Percentiles rank a stretch among this genome's conserved stretches.
phyloP scores from a whole-genome alignment of 2,113 vertebrate species.

The Leptobrachium leishanense region DNA sequence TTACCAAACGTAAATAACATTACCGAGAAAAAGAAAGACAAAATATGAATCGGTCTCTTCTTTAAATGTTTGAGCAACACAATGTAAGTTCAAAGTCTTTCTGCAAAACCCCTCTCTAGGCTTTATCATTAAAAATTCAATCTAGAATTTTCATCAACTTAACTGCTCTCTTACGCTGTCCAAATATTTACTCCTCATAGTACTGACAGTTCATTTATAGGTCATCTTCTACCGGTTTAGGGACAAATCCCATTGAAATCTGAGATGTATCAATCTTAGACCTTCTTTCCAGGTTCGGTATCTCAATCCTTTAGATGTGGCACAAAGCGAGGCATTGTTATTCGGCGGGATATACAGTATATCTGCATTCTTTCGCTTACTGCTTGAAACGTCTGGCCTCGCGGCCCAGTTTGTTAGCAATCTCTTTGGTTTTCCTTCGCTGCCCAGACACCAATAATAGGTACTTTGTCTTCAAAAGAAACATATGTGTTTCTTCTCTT shows the following conservation, averaged over 20 bases:
- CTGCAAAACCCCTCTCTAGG: too few relatives aligned
- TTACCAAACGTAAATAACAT: too few relatives aligned
- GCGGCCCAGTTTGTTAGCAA: constrained; percentile 59
- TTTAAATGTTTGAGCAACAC: too few relatives aligned
- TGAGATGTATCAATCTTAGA: background rate
- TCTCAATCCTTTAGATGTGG: constrained; percentile 54
- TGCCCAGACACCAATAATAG: constrained; percentile 66
- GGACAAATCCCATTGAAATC: constrained; percentile 32
- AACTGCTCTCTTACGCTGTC: background rate
- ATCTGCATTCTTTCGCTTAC: constrained; percentile 65
- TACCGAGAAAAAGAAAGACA: too few relatives aligned
- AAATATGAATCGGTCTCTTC: too few relatives aligned
- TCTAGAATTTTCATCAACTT: too few relatives aligned
- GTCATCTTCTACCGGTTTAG: background rate
- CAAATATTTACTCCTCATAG: constrained; percentile 27
- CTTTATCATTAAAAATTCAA: too few relatives aligned
- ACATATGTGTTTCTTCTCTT: constrained; percentile 54
- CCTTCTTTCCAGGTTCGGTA: constrained; percentile 57
- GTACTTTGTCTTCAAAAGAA: constrained; percentile 68
- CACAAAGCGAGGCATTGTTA: constrained; percentile 74
- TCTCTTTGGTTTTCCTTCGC: constrained; percentile 55
- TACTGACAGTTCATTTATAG: background rate
- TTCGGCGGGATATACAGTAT: constrained; percentile 62
- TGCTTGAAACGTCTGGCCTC: constrained; percentile 69
- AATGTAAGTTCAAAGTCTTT: too few relatives aligned